Evolutionary conservation across 2,888 invertebrate genomes (phyloP), one percentile per base, ranked within the genome.

Genomic region (Torymus tubicola): DNA sequence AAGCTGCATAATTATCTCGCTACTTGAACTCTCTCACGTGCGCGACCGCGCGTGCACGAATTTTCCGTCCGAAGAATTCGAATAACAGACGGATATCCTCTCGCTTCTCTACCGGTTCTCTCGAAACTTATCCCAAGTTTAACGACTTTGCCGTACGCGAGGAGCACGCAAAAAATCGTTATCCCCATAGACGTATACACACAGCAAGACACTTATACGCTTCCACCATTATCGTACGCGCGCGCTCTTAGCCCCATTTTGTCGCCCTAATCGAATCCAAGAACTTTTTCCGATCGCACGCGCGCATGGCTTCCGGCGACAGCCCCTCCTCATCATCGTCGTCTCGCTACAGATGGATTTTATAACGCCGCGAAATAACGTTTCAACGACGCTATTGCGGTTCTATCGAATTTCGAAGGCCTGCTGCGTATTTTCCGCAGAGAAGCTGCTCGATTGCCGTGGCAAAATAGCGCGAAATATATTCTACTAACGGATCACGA

Each of bases 261-360:
- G 69, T 64, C 76, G 57, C 42, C 67, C 69, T 77, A 77, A 77
- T 77, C 69, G 69, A 69, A 70, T 77, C 57, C n/a, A 70, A 69
- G 63, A 77, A 70, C 63, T 61, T 77, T 77, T 55, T 57, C 55
- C 69, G 69, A 70, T 69, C 69, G 50, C 31, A 0, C 31, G 31
- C 24, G 24, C 31, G 5, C 31, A 4, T 5, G 3, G 31, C 31
- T 53, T 55, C 14, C 42, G 21, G 21, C 21, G 21, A 2, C 61
- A 11, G n/a, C 24, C 24, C 50, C 24, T 53, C 52, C 13, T 8
- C 42, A 1, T 70, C 12, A 42, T 18, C 57, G 42, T 13, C 16
- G 61, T 18, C 8, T 4, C 52, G 21, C n/a, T 31, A 61, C 60
- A 68, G 68, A 68, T 61, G 68, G 69, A 67, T 76, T 69, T 76